Evolutionary conservation across 2,888 invertebrate genomes (phyloP).

Genomic region (Polydrusus tereticollis): DNA sequence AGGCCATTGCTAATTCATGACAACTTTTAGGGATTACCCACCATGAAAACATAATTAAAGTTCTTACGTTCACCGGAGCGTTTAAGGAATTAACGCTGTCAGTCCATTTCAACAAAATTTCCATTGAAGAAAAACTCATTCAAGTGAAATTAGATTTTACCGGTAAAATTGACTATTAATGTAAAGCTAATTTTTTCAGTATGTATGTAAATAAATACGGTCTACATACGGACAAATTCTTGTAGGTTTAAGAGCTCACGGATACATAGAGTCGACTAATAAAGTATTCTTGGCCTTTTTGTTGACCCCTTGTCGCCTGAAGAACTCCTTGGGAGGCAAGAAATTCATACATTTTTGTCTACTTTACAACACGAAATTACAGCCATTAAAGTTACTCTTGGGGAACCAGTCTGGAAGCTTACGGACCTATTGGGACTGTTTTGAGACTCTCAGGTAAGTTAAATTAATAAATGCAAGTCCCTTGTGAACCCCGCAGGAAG

Average conservation of each 20-base stretch:
- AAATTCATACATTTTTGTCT: conserved; percentile 56
- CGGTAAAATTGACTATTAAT: too few relatives aligned
- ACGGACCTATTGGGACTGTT: conserved; percentile 62
- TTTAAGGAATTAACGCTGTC: conserved; percentile 59
- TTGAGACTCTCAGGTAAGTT: conserved; percentile 61
- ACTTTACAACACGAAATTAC: conserved; percentile 55
- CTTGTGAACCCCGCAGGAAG: too few relatives aligned
- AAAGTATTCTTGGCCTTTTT: conserved; percentile 58
- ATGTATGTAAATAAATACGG: too few relatives aligned
- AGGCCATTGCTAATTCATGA: too few relatives aligned
- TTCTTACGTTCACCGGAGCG: conserved; percentile 58
- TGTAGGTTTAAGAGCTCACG: conserved; percentile 53
- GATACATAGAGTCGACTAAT: conserved; percentile 60
- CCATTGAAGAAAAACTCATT: conserved; percentile 56
- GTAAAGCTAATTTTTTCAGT: too few relatives aligned
- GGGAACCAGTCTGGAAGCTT: conserved; percentile 57
- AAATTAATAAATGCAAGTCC: too few relatives aligned
- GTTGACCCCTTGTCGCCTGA: conserved; percentile 56
- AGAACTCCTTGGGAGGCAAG: conserved; percentile 54
- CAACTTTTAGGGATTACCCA: conserved; percentile 59
- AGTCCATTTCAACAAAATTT: conserved; percentile 55
- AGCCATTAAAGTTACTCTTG: conserved; percentile 60
- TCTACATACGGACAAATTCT: too few relatives aligned
- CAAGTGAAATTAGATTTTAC: conserved; percentile 58
- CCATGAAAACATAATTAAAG: conserved; percentile 56